phyloP scores from a whole-genome alignment of 2,888 invertebrate genomes.

The Acanthosepion lycidas region DNA sequence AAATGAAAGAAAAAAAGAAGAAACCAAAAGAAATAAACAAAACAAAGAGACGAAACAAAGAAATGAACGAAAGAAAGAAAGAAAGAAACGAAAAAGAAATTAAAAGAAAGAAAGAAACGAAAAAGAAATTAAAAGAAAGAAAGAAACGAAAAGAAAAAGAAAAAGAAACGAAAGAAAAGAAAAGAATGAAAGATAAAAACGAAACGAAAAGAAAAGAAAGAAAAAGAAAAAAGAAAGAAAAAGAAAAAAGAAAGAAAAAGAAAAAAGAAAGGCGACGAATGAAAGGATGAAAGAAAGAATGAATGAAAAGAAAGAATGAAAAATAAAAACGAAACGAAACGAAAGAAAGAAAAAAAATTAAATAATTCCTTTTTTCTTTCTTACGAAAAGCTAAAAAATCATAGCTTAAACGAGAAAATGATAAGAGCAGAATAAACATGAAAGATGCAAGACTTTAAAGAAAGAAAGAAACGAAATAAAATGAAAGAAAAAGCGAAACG shows the following conservation, averaged over 20 bases:
- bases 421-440: too few relatives aligned
- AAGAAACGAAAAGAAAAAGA: too few relatives aligned
- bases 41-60: not conserved
- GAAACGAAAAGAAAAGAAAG: too few relatives aligned
- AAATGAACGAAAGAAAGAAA: not conserved
- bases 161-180: too few relatives aligned
- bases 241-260: not conserved
- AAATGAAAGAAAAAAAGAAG: too few relatives aligned
- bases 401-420: too few relatives aligned
- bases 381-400: too few relatives aligned
- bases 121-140: too few relatives aligned
- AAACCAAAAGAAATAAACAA: not conserved
- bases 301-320: not conserved
- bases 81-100: not conserved
- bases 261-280: too few relatives aligned
- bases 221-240: not conserved
- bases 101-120: not conserved
- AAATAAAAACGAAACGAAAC: not conserved
- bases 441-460: not conserved
- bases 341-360: not conserved
- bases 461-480: not conserved
- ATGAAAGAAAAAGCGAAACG: not conserved
- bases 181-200: too few relatives aligned
- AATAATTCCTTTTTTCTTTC: too few relatives aligned
- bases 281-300: too few relatives aligned